Base-by-base conservation (phyloP, 1,140 invertebrate genomes). In the Orchesella cincta region DNA sequence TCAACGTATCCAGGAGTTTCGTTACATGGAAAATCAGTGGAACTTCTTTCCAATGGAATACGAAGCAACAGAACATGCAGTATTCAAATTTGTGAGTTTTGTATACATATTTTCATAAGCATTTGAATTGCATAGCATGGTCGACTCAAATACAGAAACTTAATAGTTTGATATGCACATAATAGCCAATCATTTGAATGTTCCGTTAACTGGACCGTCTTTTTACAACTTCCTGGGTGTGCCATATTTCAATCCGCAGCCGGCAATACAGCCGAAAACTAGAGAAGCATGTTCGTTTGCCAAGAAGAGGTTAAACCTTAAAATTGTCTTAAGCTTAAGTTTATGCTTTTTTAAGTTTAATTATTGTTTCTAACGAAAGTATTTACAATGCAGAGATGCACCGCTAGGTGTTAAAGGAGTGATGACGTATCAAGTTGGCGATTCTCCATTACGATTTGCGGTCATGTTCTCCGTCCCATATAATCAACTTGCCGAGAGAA, bases 391-490 rank as follows among this genome's bases (percentile, higher is more conserved):
- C 46, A 80, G 78, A 16, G 76, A 80, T n/a, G 67, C 76, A 31
- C 57, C 74, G 26, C 33, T 34, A 23, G 79, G 79, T 3, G 35
- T 77, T 18, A 77, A 78, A 18, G 79, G 79, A 34, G 77, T 80
- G 14, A 20, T 80, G 36, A 76, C 79, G 0, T 80, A 80, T 46
- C 67, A 57, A 35, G 29, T 80, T 1, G 79, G 75, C 20, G 70
- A 71, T 35, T 72, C 76, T 23, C n/a, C 31, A 33, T 18, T 54
- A n/a, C 79, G 79, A 5, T 71, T 80, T 39, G 79, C 79, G 5
- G 54, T 80, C 16, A 78, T 80, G 76, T 80, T 78, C 74, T 80
- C 79, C 1, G 79, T 80, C 16, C 77, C 79, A 0, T 80, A 80
- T 67, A 77, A 80, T 51, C 78, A 78, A 72, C 78, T 76, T 64